Evolutionary conservation across 1,140 invertebrate species (phyloP), one percentile per base, ranked within the genome.

Genomic region (Zophobas morio): DNA sequence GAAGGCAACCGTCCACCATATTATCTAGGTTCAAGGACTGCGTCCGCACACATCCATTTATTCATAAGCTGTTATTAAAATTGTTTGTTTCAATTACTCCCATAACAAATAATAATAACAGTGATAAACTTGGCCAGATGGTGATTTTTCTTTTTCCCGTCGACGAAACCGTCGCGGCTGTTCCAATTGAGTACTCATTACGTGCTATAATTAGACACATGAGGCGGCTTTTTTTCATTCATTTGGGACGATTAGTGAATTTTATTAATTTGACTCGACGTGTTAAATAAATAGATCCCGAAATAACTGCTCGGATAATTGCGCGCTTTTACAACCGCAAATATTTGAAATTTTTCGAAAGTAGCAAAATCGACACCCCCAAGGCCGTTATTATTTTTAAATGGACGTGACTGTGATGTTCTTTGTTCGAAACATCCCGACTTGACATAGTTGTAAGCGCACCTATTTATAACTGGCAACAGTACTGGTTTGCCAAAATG

Each of bases 11-110:
- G 40, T 42, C 60, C 36, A 39, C 37, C 60, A 42, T 42, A 36
- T 42, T 66, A 66, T 66, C 39, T 32, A 37, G 39, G 60, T 66
- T 66, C 60, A 66, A 66, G 60, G 60, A 66, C 60, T 66, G 39
- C 60, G 60, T 66, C 39, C 60, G 39, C 60, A 66, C 20, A 66
- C 60, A 20, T 2, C 49, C 3, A 51, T 51, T 66, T 66, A 40
- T 66, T 66, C 42, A 66, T 66, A 66, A 66, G 60, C 60, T 66
- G 42, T 66, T 66, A 66, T 66, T 66, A 66, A 66, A 66, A 66
- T 66, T 66, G 60, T 66, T 66, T 66, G 60, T 66, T 66, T 66
- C 60, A 66, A 66, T 66, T 66, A 66, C 60, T 46, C 37, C 37
- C 8, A 66, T 33, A 66, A 56, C 33, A 56, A 60, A 60, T 37